Evolutionary conservation across 2,888 invertebrate genomes (phyloP).

Genomic region (Chaetogeoica ovagalla): DNA sequence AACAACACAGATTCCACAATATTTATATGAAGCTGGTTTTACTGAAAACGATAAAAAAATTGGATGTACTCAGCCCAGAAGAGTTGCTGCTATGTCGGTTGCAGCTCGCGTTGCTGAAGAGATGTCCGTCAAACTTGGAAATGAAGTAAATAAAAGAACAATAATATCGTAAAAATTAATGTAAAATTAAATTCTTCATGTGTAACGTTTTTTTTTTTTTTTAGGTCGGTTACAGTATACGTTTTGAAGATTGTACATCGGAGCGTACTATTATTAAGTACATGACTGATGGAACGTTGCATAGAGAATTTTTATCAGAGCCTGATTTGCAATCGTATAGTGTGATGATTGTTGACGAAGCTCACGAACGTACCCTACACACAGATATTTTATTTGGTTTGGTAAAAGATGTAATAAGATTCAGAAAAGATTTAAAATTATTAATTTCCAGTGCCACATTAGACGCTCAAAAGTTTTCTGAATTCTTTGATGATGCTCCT

Average conservation of each 20-base stretch:
- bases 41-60: conserved; percentile 82
- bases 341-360: conserved; percentile 99
- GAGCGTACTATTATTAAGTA: conserved; percentile 96
- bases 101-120: conserved; percentile 97
- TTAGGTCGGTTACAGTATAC: conserved; percentile 74
- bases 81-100: conserved; percentile 99
- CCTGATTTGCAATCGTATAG: conserved; percentile 95
- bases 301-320: conserved; percentile 95
- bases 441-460: conserved; percentile 97
- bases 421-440: conserved; percentile 90
- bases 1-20: conserved; percentile 98
- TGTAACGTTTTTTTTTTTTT: conserved; percentile 18
- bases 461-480: conserved; percentile 96
- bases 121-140: conserved; percentile 93
- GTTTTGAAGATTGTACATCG: conserved; percentile 99
- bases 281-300: conserved; percentile 98
- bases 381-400: conserved; percentile 98
- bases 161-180: too few species aligned
- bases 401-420: conserved; percentile 92
- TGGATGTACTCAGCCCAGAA: conserved; percentile 94
- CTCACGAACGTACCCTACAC: conserved; percentile 96
- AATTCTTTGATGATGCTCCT: conserved; percentile 97
- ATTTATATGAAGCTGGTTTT: conserved; percentile 91
- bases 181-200: background rate
- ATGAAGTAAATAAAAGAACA: conserved; percentile 70